A percentile compares a stretch with the other conserved stretches of the same genome.
phyloP scores from a whole-genome alignment of 2,797 vertebrate genomes.

The Micropoecilia bifurca region DNA sequence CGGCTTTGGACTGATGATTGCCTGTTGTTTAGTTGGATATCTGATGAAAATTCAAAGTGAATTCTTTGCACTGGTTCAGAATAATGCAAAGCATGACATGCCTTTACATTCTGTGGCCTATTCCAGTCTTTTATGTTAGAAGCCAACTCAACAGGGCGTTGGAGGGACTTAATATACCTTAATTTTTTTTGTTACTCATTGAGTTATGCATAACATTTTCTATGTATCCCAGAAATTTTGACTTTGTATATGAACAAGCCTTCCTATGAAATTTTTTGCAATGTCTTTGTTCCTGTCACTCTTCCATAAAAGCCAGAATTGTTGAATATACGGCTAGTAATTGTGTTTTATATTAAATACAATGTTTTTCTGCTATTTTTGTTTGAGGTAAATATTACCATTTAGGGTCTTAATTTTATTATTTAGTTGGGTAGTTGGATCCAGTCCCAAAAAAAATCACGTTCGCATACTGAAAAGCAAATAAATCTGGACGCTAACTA shows the following conservation, averaged over 20 bases:
- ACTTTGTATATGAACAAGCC: background rate
- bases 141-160: background rate
- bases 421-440: background rate
- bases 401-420: background rate
- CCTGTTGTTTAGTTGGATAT: constrained; percentile 37
- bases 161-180: background rate
- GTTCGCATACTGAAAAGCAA: background rate
- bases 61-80: background rate
- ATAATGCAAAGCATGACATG: constrained; percentile 16
- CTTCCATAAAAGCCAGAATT: background rate
- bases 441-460: background rate
- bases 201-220: too few relatives aligned
- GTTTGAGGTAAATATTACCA: background rate
- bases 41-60: constrained; percentile 30
- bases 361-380: background rate
- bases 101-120: background rate
- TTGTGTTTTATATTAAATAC: too few relatives aligned
- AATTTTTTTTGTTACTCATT: background rate
- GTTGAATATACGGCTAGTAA: background rate
- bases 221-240: too few relatives aligned
- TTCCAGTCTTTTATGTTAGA: background rate
- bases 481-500: background rate
- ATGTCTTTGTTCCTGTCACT: background rate
- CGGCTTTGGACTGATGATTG: constrained; percentile 35
- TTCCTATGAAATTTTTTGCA: background rate